Base-by-base conservation (phyloP, 2,888 invertebrate species). In the Idaea aversata region DNA sequence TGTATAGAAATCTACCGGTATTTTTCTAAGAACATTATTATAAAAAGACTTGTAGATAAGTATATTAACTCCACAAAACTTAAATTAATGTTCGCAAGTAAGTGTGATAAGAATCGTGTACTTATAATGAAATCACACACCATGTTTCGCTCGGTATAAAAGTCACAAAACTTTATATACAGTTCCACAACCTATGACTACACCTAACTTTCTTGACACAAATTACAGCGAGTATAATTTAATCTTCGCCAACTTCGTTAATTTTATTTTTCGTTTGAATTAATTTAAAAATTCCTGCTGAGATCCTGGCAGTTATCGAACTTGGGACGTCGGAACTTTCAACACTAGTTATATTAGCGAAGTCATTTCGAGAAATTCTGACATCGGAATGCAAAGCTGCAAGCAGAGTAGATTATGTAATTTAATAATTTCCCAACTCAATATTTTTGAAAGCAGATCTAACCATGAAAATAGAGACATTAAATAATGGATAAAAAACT, bases 181-280 rank as follows among this genome's bases (percentile, higher is more conserved):
- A 47, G 47, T 47, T 47, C 10, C 47, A 47, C 47, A 47, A 47
- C 47, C 47, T 47, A 47, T 13, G 47, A 47, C 84, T 81, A 84
- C 84, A 85, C 84, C 84, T 79, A 86, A 88, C 81, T 88, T 88
- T 83, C 85, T 82, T 82, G 83, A 87, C 88, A 88, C 86, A 88
- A 90, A 88, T 88, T 88, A 89, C 87, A 82, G 81, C 83, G 85
- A 81, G 81, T 85, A 85, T 89, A 90, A 90, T 90, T 90, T 87
- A 88, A 90, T 90, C 84, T 86, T 79, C 82, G 75, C 81, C 80
- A 87, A 90, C 86, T 90, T 88, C 83, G 84, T 85, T 88, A 90
- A 91, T 90, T 91, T 88, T 87, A 90, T 90, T 90, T 90, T 90
- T 89, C 87, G 87, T 87, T 87, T 88, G 86, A 90, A 90, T 90